Percentiles rank a stretch among this genome's conserved stretches.
phyloP scores from a whole-genome alignment of 2,888 invertebrate genomes.

The Nasonia oneida region DNA sequence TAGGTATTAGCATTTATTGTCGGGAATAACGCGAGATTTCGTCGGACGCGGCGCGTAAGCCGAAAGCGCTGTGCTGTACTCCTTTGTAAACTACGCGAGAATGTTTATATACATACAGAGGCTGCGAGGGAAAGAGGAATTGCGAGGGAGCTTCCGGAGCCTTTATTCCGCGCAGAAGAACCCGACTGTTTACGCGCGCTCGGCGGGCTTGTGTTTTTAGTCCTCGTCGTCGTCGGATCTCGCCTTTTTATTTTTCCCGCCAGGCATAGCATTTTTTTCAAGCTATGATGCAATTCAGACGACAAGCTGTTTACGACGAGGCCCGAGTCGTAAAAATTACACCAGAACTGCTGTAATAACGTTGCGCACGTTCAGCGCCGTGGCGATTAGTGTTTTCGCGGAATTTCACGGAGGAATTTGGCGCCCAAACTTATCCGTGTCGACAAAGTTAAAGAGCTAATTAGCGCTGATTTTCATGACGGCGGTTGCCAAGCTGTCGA shows the following conservation, averaged over 20 bases:
- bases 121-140: slow-evolving; percentile 14
- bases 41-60: background rate
- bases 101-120: slow-evolving; percentile 9
- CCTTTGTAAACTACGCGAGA: slow-evolving; percentile 30
- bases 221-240: background rate
- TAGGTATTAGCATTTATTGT: slow-evolving; percentile 39
- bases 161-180: slow-evolving; percentile 21
- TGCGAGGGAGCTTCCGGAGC: slow-evolving; percentile 34
- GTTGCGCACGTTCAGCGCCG: background rate
- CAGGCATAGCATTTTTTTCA: background rate
- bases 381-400: background rate
- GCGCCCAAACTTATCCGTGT: background rate
- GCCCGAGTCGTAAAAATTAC: slow-evolving; percentile 43
- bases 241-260: slow-evolving; percentile 1
- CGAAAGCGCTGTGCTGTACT: background rate
- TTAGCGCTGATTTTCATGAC: slow-evolving; percentile 1
- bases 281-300: background rate
- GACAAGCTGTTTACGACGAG: slow-evolving; percentile 1
- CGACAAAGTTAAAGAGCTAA: background rate
- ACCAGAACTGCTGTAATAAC: background rate
- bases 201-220: background rate
- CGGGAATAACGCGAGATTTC: slow-evolving; percentile 9
- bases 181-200: slow-evolving; percentile 43
- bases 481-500: background rate
- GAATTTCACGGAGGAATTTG: background rate